Conservation (phyloP, 1,140 invertebrate genomes). For the Microplitis mediator region DNA sequence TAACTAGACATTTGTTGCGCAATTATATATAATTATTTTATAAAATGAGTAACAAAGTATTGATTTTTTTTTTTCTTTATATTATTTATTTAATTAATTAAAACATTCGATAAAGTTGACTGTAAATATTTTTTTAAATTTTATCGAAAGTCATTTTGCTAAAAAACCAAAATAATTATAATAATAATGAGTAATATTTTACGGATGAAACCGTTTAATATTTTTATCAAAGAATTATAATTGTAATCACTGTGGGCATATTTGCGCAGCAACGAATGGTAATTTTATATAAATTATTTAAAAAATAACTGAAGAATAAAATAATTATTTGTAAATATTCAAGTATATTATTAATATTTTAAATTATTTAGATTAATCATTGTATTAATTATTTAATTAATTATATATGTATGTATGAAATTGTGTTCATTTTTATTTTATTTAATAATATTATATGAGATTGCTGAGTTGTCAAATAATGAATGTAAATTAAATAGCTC, state of each 20-base stretch:
- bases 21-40: too few species aligned
- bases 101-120: too few species aligned
- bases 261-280: slow-evolving; percentile 26
- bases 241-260: slow-evolving; percentile 24
- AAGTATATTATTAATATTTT: slow-evolving; percentile 35
- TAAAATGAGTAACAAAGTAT: too few species aligned
- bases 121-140: neutral
- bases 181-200: neutral
- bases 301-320: slow-evolving; percentile 9
- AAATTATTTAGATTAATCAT: slow-evolving; percentile 30
- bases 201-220: slow-evolving; percentile 36
- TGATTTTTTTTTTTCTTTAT: too few species aligned
- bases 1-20: neutral
- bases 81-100: too few species aligned
- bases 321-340: slow-evolving; percentile 33
- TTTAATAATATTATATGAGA: neutral
- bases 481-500: slow-evolving; percentile 27
- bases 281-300: slow-evolving; percentile 21
- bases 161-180: neutral
- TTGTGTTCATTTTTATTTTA: slow-evolving; percentile 29
- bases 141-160: neutral
- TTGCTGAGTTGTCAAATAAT: slow-evolving; percentile 38
- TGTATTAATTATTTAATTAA: slow-evolving; percentile 43
- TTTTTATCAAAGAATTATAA: slow-evolving; percentile 23
- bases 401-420: slow-evolving; percentile 19